Evolutionary conservation across 2,888 invertebrate genomes (phyloP), one percentile per base, ranked within the genome.

Genomic region (Eustalomyia histrio): DNA sequence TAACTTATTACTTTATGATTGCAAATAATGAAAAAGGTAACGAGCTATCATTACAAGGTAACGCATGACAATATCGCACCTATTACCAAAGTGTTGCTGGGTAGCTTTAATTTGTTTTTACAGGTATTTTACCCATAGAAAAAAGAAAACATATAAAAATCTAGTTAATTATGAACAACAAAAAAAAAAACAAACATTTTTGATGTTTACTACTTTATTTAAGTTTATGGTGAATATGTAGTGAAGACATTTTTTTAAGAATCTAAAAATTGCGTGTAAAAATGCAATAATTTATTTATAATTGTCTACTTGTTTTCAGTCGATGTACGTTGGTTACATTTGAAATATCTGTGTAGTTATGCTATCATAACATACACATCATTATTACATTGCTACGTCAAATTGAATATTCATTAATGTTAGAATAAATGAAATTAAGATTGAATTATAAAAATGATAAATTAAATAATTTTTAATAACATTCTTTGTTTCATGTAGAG

Each of bases 221-320:
- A 47, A 61, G 57, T 35, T 12, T 78, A 67, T 67, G 65, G 61
- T 24, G 6, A n/a, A 43, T 17, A n/a, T 24, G 64, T 35, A 16
- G 57, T 72, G 61, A 78, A 60, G 53, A 55, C 39, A 12, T 52
- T 71, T 24, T 63, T 55, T 74, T 24, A 24, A 55, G 57, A 61
- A 71, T 65, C 63, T 78, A 33, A 65, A 75, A 71, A 75, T 78
- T 75, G 81, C 81, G 75, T 81, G 81, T 75, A 78, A 81, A 75
- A 61, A 81, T 81, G 78, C 78, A 74, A 75, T 81, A 71, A 78
- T 65, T 81, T 75, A 74, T 65, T 55, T 71, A 47, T 74, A 65
- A 64, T 71, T 64, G 74, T 64, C 57, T 72, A 39, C 63, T 68
- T 64, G 33, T 64, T 33, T 72, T 67, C 14, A 24, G 43, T 21